Evolutionary conservation across 2,888 invertebrate species (phyloP), one percentile per base, ranked within the genome.

Genomic region (Nephrotoma flavescens): DNA sequence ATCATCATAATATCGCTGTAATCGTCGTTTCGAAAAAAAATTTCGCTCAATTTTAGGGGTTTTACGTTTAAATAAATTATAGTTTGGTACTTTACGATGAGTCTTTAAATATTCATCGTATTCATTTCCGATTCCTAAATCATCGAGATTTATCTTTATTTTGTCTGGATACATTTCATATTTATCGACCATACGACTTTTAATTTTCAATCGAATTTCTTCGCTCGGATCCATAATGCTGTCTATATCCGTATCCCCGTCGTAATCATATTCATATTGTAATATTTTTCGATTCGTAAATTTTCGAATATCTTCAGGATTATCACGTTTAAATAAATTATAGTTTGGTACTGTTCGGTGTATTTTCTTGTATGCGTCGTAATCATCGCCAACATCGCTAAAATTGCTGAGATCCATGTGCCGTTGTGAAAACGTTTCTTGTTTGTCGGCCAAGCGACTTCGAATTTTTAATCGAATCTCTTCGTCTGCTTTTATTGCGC

Each of bases 381-480:
- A 42, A 31, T 85, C 85, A 3, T 11, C 15, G 5, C 19, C 44
- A 12, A 41, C 9, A 12, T 11, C 41, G 42, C 6, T 11, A 12
- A 47, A n/a, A 11, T n/a, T n/a, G 31, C 31, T 31, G 31, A 31
- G 31, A 31, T 31, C 31, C 3, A 31, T 31, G 31, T 31, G 31
- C 31, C 31, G 31, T 31, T 31, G 31, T 31, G 31, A 3, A 31
- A 31, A 2, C 31, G 31, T 31, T 31, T 2, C 3, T 31, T 3
- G 3, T n/a, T 47, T 47, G n/a, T n/a, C 11, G 11, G 11, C 47
- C n/a, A 47, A 47, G n/a, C 47, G 47, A 47, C 47, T 47, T 11
- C n/a, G 11, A 5, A 91, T 90, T 88, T 90, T 91, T 41, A 91
- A 85, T 84, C 90, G 91, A 11, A 91, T 89, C 87, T 90, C 90